Evolutionary conservation across 1,140 invertebrate species (phyloP), one percentile per base, ranked within the genome.

Genomic region (Dufourea novaeangliae): DNA sequence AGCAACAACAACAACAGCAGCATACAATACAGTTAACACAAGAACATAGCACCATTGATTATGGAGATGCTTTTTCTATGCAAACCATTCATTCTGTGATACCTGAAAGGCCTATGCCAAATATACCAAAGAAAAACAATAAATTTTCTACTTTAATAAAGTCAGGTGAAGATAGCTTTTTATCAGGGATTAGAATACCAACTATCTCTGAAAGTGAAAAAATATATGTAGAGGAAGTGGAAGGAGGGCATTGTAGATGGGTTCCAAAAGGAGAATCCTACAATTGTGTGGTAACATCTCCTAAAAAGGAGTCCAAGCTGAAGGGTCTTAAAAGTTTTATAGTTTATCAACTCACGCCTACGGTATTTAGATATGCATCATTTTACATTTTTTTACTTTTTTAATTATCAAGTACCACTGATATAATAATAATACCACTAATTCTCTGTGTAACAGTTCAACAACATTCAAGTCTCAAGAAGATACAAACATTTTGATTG

Each of bases 401-500:
- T 17, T 10, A 46, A 14, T 7, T 50, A 50, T 50, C 5, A 20
- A 50, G n/a, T n/a, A 50, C n/a, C 17, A 50, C 6, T 50, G n/a
- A 50, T n/a, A 7, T 12, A 1, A 25, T 11, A 25, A 11, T 25
- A 32, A 12, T 67, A 50, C 52, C 2, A 22, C 32, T 57, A 64
- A 69, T 80, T 79, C 64, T 80, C 54, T 62, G 27, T 85, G 27
- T 85, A 90, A 32, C 89, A 94, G 92, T 98, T 97, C 92, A 98
- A 97, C 90, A 97, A 97, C 90, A 97, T 98, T 88, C 97, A 98
- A 94, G 98, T 99, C 14, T 98, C 97, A 69, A 94, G 98, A 86
- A 94, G 98, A 86, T 99, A 99, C 92, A 99, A 99, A 93, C 98
- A 99, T 92, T 99, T 99, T 93, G 98, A 99, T 93, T 99, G 98